Evolutionary conservation across 2,113 vertebrate species (phyloP).

Genomic region (Hystrix brachyura): DNA sequence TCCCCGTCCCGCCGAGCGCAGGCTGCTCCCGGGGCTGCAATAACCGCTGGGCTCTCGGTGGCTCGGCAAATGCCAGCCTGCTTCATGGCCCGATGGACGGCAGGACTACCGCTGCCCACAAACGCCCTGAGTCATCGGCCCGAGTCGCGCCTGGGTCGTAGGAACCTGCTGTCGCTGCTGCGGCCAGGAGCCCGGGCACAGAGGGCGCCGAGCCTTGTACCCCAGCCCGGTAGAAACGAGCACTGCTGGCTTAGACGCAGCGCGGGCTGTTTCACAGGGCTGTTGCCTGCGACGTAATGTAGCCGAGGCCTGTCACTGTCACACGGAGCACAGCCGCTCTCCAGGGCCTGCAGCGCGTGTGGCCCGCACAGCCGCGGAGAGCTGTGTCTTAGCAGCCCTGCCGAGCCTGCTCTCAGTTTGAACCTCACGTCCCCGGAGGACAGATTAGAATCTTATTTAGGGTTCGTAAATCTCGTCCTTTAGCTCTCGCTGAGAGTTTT

Average conservation of each 20-base stretch:
- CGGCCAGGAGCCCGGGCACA: background rate
- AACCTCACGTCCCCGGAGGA: background rate
- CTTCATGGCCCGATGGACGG: conserved; percentile 67
- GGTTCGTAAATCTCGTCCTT: background rate
- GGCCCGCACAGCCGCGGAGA: background rate
- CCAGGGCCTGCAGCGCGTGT: background rate
- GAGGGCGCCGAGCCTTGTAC: background rate
- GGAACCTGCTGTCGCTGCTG: conserved; percentile 61
- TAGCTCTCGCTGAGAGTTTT: background rate
- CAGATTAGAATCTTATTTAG: background rate
- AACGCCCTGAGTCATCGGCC: conserved; percentile 79
- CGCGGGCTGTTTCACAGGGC: background rate
- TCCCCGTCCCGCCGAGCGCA: conserved; percentile 7
- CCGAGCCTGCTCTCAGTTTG: background rate
- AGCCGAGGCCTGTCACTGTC: background rate
- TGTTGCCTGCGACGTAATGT: background rate
- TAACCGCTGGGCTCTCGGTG: conserved; percentile 73
- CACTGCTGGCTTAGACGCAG: background rate
- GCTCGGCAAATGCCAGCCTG: conserved; percentile 79
- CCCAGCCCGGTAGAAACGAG: background rate
- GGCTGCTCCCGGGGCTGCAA: conserved; percentile 66
- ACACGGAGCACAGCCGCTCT: background rate
- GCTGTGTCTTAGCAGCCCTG: background rate
- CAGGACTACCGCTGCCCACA: conserved; percentile 78
- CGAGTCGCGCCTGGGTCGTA: conserved; percentile 71